Percentiles rank a stretch among this genome's conserved stretches.
phyloP scores from a whole-genome alignment of 2,888 invertebrate genomes.

The Periphyllus acericola region DNA sequence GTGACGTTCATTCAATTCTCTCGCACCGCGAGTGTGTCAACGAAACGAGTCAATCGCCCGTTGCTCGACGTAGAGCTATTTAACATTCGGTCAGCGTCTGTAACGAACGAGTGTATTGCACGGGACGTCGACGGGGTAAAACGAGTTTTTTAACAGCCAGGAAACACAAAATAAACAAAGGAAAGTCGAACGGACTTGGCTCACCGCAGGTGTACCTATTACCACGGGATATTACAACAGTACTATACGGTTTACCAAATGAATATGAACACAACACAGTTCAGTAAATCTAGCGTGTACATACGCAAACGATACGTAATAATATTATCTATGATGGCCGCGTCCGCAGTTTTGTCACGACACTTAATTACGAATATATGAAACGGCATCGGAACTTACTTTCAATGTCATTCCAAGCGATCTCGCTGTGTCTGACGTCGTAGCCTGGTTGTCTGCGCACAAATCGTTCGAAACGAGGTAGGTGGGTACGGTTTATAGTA shows the following conservation, averaged over 20 bases:
- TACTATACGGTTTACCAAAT: background rate
- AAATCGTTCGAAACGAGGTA: no score
- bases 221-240: background rate
- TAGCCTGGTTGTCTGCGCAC: no score
- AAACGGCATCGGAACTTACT: background rate
- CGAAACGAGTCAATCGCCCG: background rate
- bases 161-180: background rate
- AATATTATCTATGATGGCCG: no score
- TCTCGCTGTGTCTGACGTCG: background rate
- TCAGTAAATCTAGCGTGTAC: background rate
- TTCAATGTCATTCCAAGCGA: background rate
- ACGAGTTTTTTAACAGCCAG: background rate
- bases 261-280: background rate
- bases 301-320: no score
- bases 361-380: no score
- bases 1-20: constrained; percentile 55
- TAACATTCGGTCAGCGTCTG: background rate
- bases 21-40: background rate
- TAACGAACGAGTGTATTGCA: background rate
- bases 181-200: background rate
- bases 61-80: background rate
- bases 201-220: background rate
- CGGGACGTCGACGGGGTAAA: background rate
- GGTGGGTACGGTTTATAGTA: no score
- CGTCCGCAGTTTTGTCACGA: no score